Evolutionary conservation across 2,797 vertebrate species (phyloP), one percentile per base, ranked within the genome.

Genomic region (Onychomys leucogaster): DNA sequence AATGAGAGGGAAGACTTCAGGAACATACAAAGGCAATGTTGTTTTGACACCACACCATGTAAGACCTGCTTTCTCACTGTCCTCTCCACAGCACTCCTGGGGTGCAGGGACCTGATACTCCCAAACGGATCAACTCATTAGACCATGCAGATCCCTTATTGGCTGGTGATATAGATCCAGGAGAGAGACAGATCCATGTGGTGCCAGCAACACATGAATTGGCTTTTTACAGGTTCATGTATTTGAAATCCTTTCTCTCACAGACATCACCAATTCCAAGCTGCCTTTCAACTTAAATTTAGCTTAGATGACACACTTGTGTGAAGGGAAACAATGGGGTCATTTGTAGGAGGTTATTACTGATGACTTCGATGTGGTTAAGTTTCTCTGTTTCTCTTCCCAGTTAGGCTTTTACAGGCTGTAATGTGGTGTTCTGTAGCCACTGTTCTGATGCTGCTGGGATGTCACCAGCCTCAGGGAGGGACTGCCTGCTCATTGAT

Each of bases 71-170:
- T 52, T 29, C n/a, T 6, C 7, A 0, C 5, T 21, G 25, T 49
- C 41, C 16, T 41, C 27, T 57, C 9, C 41, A 16, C 10, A 16
- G 12, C 0, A 12, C 49, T 69, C 67, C 41, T 73, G 61, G 67
- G 27, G 46, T 6, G 2, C 27, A 1, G 43, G 63, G 34, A 55
- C 10, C 80, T 6, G 29, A 29, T 9, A 1, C 21, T 27, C 23
- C 57, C 8, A 4, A 82, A 52, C 41, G 9, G 89, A 43, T 93
- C 37, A 52, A 27, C 75, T 49, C 32, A 16, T 71, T 41, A 76
- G 6, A 12, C 14, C 0, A 17, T 6, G 10, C 34, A 59, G 75
- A 71, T 23, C 78, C 0, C 1, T 17, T 29, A 7, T 77, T 0
- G 1, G 80, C 84, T 17, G 59, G 19, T 6, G 67, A 11, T 32